These are phyloP conservation scores for Thripadectes ignobilis DNA, from an alignment of 2,797 vertebrate species.

Conservation along the genomic window DNA sequence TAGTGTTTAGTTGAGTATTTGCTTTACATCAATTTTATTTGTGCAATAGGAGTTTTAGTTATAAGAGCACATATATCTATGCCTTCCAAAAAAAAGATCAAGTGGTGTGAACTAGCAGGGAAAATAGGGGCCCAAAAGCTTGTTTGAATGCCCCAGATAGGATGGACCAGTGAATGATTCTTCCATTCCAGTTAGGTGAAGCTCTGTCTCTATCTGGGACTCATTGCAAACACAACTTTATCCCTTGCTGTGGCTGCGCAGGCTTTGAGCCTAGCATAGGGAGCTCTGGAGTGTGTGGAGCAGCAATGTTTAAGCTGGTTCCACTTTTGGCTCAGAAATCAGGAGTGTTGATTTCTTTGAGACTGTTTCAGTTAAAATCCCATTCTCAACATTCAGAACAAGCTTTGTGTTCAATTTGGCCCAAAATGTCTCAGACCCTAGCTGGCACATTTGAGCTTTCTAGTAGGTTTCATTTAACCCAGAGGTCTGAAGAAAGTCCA, in stretches of 20 bases:
- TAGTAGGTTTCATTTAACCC: neutral
- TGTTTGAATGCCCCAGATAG: neutral
- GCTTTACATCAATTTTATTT: neutral
- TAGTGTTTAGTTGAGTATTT: neutral
- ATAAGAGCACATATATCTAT: neutral
- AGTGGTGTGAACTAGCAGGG: neutral
- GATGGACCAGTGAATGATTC: neutral
- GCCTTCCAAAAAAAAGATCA: neutral
- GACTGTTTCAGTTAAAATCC: neutral
- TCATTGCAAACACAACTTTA: neutral
- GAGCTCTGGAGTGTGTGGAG: neutral
- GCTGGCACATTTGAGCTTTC: neutral
- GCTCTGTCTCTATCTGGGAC: neutral
- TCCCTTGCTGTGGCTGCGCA: neutral
- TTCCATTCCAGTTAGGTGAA: neutral
- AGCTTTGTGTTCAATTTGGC: neutral
- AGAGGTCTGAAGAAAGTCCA: neutral
- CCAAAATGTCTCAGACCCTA: neutral
- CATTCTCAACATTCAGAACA: neutral
- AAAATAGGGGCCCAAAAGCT: neutral
- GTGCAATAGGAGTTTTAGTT: neutral
- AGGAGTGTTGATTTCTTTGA: accelerated
- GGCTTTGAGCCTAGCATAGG: neutral
- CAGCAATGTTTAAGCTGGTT: neutral
- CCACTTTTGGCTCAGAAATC: neutral